These are phyloP conservation scores for Eudyptes chrysolophus DNA, from an alignment of 2,113 vertebrate genomes.

Conservation along the genomic window DNA sequence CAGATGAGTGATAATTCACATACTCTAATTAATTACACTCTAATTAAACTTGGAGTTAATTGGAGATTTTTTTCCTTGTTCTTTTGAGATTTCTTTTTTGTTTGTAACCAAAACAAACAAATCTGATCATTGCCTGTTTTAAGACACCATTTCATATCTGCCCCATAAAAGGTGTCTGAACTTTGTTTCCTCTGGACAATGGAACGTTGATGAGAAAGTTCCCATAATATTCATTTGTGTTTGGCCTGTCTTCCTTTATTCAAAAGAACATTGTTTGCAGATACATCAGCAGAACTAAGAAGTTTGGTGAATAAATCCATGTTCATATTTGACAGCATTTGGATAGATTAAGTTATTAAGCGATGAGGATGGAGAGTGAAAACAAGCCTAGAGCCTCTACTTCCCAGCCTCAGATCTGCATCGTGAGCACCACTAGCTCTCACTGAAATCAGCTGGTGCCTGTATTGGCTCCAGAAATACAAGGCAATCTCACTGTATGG, in stretches of 20 bases:
- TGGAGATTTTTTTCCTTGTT: neutral
- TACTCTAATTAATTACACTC: neutral
- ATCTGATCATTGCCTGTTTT: neutral
- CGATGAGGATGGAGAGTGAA: neutral
- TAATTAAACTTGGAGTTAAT: neutral
- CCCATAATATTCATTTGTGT: neutral
- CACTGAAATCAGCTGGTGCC: neutral
- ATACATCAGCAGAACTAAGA: neutral
- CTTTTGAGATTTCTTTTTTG: neutral
- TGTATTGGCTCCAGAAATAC: neutral
- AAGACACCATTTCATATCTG: neutral
- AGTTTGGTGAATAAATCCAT: neutral
- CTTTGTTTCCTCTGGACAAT: neutral
- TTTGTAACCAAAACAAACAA: neutral
- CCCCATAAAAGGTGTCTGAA: neutral
- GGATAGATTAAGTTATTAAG: neutral
- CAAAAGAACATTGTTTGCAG: neutral
- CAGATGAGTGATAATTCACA: neutral
- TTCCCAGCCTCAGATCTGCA: neutral
- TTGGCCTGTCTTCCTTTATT: neutral
- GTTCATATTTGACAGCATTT: neutral
- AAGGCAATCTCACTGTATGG: neutral
- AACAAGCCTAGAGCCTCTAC: neutral
- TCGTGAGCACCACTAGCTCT: fast-evolving
- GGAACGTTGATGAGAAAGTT: neutral